phyloP scores from a whole-genome alignment of 92 coral and sea anemone species.

The Epizoanthus illoricatus region DNA sequence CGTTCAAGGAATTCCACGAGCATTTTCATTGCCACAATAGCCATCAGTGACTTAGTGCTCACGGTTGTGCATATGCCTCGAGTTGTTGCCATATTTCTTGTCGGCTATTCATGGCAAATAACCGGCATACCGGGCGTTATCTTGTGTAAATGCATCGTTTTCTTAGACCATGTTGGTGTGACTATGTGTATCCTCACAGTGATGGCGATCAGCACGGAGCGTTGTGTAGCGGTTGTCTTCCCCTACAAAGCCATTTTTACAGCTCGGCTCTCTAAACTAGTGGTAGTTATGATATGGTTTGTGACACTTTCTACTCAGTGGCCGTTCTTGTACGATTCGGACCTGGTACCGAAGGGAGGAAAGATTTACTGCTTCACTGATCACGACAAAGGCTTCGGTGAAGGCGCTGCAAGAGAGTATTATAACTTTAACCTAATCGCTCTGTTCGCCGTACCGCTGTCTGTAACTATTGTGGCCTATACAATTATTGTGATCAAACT shows the following conservation, averaged over 20 bases:
- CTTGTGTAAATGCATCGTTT: constrained; percentile 51
- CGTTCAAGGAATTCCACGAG: constrained; percentile 52
- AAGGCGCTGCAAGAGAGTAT: constrained; percentile 49
- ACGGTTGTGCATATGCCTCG: constrained; percentile 70
- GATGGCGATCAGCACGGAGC: constrained; percentile 62
- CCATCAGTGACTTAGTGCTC: constrained; percentile 50
- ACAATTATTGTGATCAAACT: constrained; percentile 47
- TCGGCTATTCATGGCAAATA: constrained; percentile 60
- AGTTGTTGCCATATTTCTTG: constrained; percentile 38
- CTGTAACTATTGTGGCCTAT: constrained; percentile 44
- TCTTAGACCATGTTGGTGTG: constrained; percentile 46
- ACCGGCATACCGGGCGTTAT: constrained; percentile 32
- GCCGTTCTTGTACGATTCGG: constrained; percentile 48
- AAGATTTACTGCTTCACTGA: constrained; percentile 33
- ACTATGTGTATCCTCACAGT: constrained; percentile 56
- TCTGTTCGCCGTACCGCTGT: constrained; percentile 53
- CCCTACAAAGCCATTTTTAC: constrained; percentile 48
- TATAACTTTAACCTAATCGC: constrained; percentile 48
- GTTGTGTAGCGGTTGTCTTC: constrained; percentile 57
- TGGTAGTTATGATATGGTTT: constrained; percentile 48
- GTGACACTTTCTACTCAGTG: constrained; percentile 42
- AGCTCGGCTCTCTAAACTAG: constrained; percentile 23
- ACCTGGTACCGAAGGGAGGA: not conserved
- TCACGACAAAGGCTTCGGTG: constrained; percentile 39
- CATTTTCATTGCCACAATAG: constrained; percentile 58